Percentiles rank a stretch among this genome's conserved stretches.
These are phyloP conservation scores for Microtus ochrogaster DNA, from an alignment of 2,113 vertebrate species.

Conservation along the genomic window DNA sequence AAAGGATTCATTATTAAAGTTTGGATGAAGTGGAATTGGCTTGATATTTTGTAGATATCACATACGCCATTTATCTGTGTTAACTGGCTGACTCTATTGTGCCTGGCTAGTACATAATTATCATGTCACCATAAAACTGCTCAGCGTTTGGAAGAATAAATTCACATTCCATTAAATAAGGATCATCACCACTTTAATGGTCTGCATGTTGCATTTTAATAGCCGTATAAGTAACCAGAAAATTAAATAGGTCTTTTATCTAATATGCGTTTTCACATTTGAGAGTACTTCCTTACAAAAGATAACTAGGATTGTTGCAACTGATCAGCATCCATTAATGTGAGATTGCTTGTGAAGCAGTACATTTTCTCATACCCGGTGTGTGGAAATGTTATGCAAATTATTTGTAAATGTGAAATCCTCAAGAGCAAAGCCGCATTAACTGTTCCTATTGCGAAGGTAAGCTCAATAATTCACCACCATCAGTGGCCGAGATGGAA, in stretches of 20 bases:
- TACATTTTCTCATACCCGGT: slow-evolving; percentile 80
- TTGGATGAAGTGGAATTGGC: not conserved
- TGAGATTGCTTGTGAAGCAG: slow-evolving; percentile 80
- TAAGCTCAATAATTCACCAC: slow-evolving; percentile 85
- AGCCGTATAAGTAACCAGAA: slow-evolving; percentile 77
- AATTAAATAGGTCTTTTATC: slow-evolving; percentile 75
- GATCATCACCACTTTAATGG: slow-evolving; percentile 74
- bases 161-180: slow-evolving; percentile 79
- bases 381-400: slow-evolving; percentile 87
- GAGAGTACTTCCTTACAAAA: slow-evolving; percentile 76
- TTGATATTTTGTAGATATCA: not conserved
- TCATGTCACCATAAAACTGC: slow-evolving; percentile 74
- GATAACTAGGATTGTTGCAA: slow-evolving; percentile 81
- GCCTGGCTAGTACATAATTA: slow-evolving; percentile 66
- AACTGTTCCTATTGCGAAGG: slow-evolving; percentile 81
- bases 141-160: slow-evolving; percentile 75
- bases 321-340: slow-evolving; percentile 82
- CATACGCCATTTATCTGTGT: slow-evolving; percentile 45
- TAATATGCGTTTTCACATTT: slow-evolving; percentile 80
- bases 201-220: slow-evolving; percentile 74
- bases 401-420: slow-evolving; percentile 87
- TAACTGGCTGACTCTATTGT: slow-evolving; percentile 67
- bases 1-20: not conserved
- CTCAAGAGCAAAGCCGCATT: slow-evolving; percentile 83
- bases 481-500: slow-evolving; percentile 76